Conservation (phyloP, 1,140 invertebrate genomes). For the Thaumatotibia leucotreta region DNA sequence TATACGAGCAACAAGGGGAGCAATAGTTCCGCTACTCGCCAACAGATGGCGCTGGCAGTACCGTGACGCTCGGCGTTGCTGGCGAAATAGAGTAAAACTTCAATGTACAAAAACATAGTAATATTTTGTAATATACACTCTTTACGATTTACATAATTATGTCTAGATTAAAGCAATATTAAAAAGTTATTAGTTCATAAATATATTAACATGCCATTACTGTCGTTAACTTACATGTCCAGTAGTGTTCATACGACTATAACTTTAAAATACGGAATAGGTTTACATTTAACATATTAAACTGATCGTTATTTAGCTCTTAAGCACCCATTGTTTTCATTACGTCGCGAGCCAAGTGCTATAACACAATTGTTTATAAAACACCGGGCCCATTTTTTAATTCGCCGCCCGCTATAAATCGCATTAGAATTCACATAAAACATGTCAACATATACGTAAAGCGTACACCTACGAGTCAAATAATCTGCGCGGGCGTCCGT, state of each 20-base stretch:
- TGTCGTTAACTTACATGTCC: too few relatives aligned
- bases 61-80: neutral
- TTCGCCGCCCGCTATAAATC: neutral
- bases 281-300: too few relatives aligned
- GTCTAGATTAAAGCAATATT: too few relatives aligned
- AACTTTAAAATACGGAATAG: too few relatives aligned
- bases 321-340: neutral
- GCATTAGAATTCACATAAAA: slow-evolving; percentile 6
- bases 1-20: neutral
- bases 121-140: too few relatives aligned
- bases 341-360: neutral
- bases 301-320: too few relatives aligned
- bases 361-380: neutral
- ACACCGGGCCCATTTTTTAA: neutral
- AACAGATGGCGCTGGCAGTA: slow-evolving; percentile 30
- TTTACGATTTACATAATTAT: too few relatives aligned
- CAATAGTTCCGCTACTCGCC: slow-evolving; percentile 18
- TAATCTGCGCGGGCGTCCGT: slow-evolving; percentile 50
- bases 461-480: slow-evolving; percentile 46
- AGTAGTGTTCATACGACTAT: too few relatives aligned
- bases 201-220: too few relatives aligned
- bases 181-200: too few relatives aligned
- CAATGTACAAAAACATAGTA: neutral
- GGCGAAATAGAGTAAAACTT: neutral
- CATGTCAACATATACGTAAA: slow-evolving; percentile 28